Evolutionary conservation across 2,797 vertebrate genomes (phyloP).

Genomic region (Heliangelus exortis): DNA sequence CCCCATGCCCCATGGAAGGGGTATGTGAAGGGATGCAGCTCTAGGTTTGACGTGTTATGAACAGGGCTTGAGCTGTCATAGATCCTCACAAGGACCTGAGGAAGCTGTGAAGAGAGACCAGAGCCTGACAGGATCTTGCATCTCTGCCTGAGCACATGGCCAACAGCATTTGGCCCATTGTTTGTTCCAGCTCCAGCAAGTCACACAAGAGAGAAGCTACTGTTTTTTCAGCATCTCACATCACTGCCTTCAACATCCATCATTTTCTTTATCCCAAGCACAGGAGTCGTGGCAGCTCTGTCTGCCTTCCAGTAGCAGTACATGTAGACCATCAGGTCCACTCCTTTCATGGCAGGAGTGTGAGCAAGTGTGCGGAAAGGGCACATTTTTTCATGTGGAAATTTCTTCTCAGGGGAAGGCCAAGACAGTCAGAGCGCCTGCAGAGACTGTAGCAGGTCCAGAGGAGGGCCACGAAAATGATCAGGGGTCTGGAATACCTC

Average conservation of each 20-base stretch:
- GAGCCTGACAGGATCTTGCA: not conserved
- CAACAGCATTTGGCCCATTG: too few relatives aligned
- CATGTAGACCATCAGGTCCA: not conserved
- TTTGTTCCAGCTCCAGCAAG: not conserved
- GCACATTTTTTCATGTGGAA: not conserved
- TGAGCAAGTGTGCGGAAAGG: not conserved
- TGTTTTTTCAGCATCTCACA: not conserved
- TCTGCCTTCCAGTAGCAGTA: not conserved
- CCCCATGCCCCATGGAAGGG: not conserved
- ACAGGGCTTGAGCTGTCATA: rapidly evolving
- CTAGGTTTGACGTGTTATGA: rapidly evolving
- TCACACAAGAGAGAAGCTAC: not conserved
- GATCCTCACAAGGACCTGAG: rapidly evolving
- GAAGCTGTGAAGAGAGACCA: rapidly evolving
- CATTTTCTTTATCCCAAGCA: not conserved
- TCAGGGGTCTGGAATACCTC: too few relatives aligned
- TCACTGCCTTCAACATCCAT: not conserved
- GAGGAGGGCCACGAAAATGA: too few relatives aligned
- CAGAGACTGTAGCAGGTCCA: too few relatives aligned
- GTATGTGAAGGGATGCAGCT: not conserved
- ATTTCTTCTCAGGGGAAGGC: not conserved
- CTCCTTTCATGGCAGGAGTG: not conserved
- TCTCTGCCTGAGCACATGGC: not conserved
- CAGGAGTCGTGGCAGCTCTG: not conserved
- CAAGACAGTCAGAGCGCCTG: too few relatives aligned